These are phyloP conservation scores for Aphidius ervi DNA, from an alignment of 1,140 invertebrate genomes.

Conservation along the genomic window DNA sequence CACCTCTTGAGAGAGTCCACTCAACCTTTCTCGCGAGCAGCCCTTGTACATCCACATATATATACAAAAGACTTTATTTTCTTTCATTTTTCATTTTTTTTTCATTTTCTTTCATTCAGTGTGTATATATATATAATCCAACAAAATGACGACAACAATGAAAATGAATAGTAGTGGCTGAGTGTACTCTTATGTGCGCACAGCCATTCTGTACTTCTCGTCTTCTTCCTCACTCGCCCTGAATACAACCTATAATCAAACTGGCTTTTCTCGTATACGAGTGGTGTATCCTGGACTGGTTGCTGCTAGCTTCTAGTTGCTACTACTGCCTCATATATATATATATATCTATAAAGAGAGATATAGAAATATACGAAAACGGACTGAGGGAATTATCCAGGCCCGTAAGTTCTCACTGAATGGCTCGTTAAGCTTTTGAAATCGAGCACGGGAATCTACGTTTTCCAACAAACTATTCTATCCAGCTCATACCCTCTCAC, in stretches of 20 bases:
- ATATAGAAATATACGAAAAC: slow-evolving; percentile 11
- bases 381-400: slow-evolving; percentile 21
- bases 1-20: too few species aligned
- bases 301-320: too few species aligned
- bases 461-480: slow-evolving; percentile 8
- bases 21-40: too few species aligned
- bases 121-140: too few species aligned
- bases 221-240: background rate
- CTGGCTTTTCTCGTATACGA: slow-evolving; percentile 15
- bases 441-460: slow-evolving; percentile 23
- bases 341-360: background rate
- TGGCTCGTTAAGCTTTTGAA: slow-evolving; percentile 28
- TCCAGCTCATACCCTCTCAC: slow-evolving; percentile 6
- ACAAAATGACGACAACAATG: too few species aligned
- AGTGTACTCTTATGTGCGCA: too few species aligned
- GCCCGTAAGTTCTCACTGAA: slow-evolving; percentile 22
- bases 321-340: too few species aligned
- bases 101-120: too few species aligned
- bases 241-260: slow-evolving; percentile 15
- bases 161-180: too few species aligned
- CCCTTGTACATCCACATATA: too few species aligned
- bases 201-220: background rate
- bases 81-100: too few species aligned
- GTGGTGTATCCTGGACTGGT: background rate
- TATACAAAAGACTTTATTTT: too few species aligned